Base-by-base conservation (phyloP, 1,140 invertebrate genomes). In the Bombus superbus region DNA sequence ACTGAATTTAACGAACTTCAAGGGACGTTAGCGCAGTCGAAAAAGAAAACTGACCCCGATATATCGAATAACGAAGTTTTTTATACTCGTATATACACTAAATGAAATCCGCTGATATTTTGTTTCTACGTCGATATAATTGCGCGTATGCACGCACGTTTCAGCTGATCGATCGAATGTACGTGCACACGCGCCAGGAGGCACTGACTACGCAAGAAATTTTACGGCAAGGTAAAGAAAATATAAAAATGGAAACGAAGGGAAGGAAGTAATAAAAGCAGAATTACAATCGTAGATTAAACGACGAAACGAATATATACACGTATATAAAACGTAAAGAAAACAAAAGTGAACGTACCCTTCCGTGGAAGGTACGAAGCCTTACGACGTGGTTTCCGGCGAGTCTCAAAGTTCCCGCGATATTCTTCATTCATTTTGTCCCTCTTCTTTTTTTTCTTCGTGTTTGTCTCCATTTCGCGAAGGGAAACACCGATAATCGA, bases 81-180 rank as follows among this genome's bases (percentile, higher is more conserved):
- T 91, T 91, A 91, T 91, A 91, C 90, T 88, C 90, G 78, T 89
- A 91, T 90, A 89, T 90, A 85, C 35, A 81, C 59, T 32, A 83
- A 89, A 89, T 42, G 86, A 87, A 91, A 88, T 86, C 66, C 83
- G 88, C 83, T 91, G 89, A 91, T 91, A 91, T 91, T 91, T 91
- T 91, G 82, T 89, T 91, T 91, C 79, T 88, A 91, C 82, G 69
- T 71, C 82, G 76, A 71, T 38, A 86, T 84, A 75, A 83, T 75
- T 66, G 59, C 72, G 57, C 76, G 83, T 79, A 53, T 90, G 83
- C 77, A 35, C 76, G 78, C 83, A 81, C 72, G 66, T 83, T 47
- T 42, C 8, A 28, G 13, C 18, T 69, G 74, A 83, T 76, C 40
- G n/a, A 75, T 57, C 40, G 32, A 44, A 64, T 64, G 78, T 66